Conservation (phyloP, 1,140 invertebrate genomes). For the Macrocentrus cingulum region DNA sequence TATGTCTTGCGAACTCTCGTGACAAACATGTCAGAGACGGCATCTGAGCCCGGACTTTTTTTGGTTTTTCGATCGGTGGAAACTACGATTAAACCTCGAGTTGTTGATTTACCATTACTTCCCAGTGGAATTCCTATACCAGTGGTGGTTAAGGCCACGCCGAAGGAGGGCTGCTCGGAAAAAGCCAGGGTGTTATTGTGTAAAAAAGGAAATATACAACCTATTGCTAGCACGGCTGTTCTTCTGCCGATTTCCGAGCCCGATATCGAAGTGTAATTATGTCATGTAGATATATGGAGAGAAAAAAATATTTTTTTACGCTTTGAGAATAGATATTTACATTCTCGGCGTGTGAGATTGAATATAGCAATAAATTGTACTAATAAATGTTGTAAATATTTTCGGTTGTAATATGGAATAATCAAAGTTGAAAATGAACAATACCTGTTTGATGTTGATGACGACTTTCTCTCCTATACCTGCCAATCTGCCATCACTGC, state of each 20-base stretch:
- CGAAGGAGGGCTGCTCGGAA: conserved; percentile 37
- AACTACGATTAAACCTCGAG: conserved; percentile 41
- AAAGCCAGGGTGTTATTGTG: conserved; percentile 48
- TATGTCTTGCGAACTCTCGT: conserved; percentile 46
- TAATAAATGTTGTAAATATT: too few relatives aligned
- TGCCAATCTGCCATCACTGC: too few relatives aligned
- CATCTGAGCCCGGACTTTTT: conserved; percentile 40
- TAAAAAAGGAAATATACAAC: conserved; percentile 38
- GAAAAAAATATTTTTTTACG: too few relatives aligned
- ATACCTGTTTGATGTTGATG: too few relatives aligned
- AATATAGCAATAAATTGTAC: too few relatives aligned
- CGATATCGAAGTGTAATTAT: conserved; percentile 47
- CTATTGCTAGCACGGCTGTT: conserved; percentile 38
- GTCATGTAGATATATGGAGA: too few relatives aligned
- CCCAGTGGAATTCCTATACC: conserved; percentile 45
- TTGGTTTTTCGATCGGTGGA: conserved; percentile 45
- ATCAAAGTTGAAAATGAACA: too few relatives aligned
- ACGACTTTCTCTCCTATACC: too few relatives aligned
- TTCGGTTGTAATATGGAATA: too few relatives aligned
- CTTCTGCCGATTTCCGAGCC: conserved; percentile 47
- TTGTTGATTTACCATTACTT: conserved; percentile 44
- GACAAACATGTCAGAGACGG: conserved; percentile 43
- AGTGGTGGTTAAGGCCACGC: conserved; percentile 40
- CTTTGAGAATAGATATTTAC: too few relatives aligned
- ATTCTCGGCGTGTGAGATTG: too few relatives aligned